Conservation (phyloP, 2,113 vertebrate species). For the Pelusios castaneus region DNA sequence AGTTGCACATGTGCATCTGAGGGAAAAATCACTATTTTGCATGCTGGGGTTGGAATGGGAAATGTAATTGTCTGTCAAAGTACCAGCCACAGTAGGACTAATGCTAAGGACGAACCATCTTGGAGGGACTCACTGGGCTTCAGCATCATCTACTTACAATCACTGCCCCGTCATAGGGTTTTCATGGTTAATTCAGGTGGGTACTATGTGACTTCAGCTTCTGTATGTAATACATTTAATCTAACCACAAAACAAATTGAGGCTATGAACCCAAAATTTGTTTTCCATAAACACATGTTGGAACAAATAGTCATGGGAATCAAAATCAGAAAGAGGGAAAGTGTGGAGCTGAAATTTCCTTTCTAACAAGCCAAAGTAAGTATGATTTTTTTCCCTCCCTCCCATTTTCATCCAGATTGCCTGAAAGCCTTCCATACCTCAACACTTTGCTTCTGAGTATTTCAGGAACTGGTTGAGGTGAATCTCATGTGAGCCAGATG, state of each 20-base stretch:
- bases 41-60: too few species aligned
- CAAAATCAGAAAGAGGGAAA: not conserved
- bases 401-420: not conserved
- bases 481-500: not conserved
- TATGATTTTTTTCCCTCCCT: not conserved
- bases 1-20: too few species aligned
- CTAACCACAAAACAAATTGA: too few species aligned
- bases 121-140: not conserved
- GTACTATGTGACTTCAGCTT: too few species aligned
- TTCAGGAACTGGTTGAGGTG: not conserved
- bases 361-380: not conserved
- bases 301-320: too few species aligned
- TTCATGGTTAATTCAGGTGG: not conserved
- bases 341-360: not conserved
- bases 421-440: not conserved
- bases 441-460: not conserved
- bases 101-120: not conserved
- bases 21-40: too few species aligned
- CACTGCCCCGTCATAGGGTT: not conserved
- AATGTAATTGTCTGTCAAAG: not conserved
- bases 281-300: too few species aligned
- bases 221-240: too few species aligned
- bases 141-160: accelerated
- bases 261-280: too few species aligned
- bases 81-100: not conserved